A percentile compares a stretch with the other conserved stretches of the same genome.
These are phyloP conservation scores for Typhlomys cinereus DNA, from an alignment of 2,113 vertebrate genomes.

Conservation along the genomic window DNA sequence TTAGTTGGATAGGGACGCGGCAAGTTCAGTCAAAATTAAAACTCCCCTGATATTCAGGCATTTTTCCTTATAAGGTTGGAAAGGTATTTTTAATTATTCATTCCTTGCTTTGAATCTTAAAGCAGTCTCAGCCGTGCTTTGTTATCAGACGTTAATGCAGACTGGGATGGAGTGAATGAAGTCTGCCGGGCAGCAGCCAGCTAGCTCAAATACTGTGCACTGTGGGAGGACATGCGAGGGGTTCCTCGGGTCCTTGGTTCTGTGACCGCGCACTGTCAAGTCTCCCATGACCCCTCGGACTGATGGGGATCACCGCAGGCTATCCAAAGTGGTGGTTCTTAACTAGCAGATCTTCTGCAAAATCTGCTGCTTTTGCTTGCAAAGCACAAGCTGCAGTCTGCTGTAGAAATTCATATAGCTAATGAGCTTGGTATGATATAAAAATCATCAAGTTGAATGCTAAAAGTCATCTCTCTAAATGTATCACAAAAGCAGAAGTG, in stretches of 20 bases:
- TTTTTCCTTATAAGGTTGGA: constrained; percentile 81
- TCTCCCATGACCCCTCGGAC: constrained; percentile 59
- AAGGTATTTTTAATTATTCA: constrained; percentile 89
- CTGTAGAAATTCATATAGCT: constrained; percentile 78
- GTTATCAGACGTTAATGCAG: constrained; percentile 89
- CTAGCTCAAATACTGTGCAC: too few species aligned
- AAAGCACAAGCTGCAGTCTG: constrained; percentile 61
- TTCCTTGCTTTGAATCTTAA: constrained; percentile 85
- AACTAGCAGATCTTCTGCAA: constrained; percentile 65
- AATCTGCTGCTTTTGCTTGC: constrained; percentile 71
- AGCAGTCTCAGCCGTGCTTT: constrained; percentile 86
- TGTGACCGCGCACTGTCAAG: constrained; percentile 56
- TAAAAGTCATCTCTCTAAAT: constrained; percentile 66
- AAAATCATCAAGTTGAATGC: constrained; percentile 63
- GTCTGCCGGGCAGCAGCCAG: constrained; percentile 80
- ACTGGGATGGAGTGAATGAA: constrained; percentile 85
- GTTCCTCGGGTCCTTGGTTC: neutral
- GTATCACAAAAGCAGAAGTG: constrained; percentile 74
- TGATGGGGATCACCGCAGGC: constrained; percentile 10
- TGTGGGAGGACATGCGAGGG: constrained; percentile 59
- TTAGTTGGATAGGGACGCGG: too few species aligned
- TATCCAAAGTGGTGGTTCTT: constrained; percentile 52
- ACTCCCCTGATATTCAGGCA: constrained; percentile 78
- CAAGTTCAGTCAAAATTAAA: constrained; percentile 83
- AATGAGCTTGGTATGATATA: constrained; percentile 74